Conservation (phyloP, 2,888 invertebrate species). For the Andrena bicolor region DNA sequence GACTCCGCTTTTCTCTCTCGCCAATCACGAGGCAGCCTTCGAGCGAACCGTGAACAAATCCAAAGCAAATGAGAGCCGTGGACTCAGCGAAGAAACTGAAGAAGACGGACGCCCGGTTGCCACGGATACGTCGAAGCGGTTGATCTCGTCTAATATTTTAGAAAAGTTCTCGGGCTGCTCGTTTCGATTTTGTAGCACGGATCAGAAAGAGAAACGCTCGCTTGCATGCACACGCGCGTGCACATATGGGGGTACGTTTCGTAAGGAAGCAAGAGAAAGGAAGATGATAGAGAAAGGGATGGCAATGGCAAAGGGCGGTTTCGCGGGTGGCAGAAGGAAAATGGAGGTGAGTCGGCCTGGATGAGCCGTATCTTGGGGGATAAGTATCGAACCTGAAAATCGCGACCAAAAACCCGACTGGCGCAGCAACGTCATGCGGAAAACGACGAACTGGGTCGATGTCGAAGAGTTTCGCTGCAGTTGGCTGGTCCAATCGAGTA, state of each 20-base stretch:
- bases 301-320: slow-evolving; percentile 43
- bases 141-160: slow-evolving; percentile 70
- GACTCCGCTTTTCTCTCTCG: slow-evolving; percentile 36
- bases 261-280: slow-evolving; percentile 72
- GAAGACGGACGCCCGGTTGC: slow-evolving; percentile 11
- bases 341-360: slow-evolving; percentile 44
- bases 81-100: background rate
- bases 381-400: slow-evolving; percentile 74
- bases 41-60: slow-evolving; percentile 49
- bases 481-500: slow-evolving; percentile 65
- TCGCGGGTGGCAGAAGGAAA: slow-evolving; percentile 25
- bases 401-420: slow-evolving; percentile 68
- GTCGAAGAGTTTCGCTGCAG: slow-evolving; percentile 70
- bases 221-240: slow-evolving; percentile 41
- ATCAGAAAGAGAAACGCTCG: slow-evolving; percentile 11
- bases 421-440: slow-evolving; percentile 68
- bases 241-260: slow-evolving; percentile 48
- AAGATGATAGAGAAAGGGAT: slow-evolving; percentile 60
- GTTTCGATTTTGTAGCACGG: slow-evolving; percentile 37
- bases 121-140: slow-evolving; percentile 56
- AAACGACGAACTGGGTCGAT: slow-evolving; percentile 75
- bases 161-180: slow-evolving; percentile 67
- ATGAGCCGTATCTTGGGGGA: slow-evolving; percentile 61
- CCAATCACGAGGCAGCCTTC: slow-evolving; percentile 25
- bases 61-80: slow-evolving; percentile 19